Percentiles rank a stretch among this genome's conserved stretches.
Conservation (phyloP, 2,113 vertebrate genomes). For the Gobius niger region DNA sequence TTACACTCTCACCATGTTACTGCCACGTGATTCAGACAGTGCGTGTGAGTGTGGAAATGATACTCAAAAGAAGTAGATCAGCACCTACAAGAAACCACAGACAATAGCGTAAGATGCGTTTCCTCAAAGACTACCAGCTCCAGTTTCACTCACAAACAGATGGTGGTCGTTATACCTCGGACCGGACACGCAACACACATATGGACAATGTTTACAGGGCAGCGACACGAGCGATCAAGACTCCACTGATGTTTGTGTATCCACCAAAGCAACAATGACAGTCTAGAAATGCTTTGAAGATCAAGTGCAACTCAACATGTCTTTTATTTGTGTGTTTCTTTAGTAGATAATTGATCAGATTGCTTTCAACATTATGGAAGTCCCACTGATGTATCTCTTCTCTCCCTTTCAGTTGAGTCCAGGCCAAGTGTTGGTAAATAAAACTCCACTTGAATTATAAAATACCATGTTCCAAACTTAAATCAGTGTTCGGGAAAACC, state of each 20-base stretch:
- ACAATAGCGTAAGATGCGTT: slow-evolving; percentile 16
- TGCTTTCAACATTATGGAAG: too few relatives aligned
- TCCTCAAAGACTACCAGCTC: background rate
- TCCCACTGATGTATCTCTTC: too few relatives aligned
- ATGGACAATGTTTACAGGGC: slow-evolving; percentile 41
- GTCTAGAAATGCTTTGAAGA: too few relatives aligned
- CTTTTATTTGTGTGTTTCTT: too few relatives aligned
- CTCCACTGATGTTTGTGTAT: background rate
- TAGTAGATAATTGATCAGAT: too few relatives aligned
- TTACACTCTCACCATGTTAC: background rate
- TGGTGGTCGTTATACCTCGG: slow-evolving; percentile 11
- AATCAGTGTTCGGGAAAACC: too few relatives aligned
- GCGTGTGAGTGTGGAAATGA: slow-evolving; percentile 28
- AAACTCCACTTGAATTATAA: too few relatives aligned
- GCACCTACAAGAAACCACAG: background rate
- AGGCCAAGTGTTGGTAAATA: too few relatives aligned
- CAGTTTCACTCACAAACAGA: slow-evolving; percentile 33
- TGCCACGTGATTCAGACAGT: background rate
- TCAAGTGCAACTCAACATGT: too few relatives aligned
- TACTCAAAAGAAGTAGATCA: slow-evolving; percentile 24
- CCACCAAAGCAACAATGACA: too few relatives aligned
- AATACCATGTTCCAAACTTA: too few relatives aligned
- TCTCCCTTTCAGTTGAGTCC: too few relatives aligned
- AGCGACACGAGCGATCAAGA: background rate
- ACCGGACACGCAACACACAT: slow-evolving; percentile 23